Evolutionary conservation across 2,888 invertebrate genomes (phyloP).

Genomic region (Spisula solida): DNA sequence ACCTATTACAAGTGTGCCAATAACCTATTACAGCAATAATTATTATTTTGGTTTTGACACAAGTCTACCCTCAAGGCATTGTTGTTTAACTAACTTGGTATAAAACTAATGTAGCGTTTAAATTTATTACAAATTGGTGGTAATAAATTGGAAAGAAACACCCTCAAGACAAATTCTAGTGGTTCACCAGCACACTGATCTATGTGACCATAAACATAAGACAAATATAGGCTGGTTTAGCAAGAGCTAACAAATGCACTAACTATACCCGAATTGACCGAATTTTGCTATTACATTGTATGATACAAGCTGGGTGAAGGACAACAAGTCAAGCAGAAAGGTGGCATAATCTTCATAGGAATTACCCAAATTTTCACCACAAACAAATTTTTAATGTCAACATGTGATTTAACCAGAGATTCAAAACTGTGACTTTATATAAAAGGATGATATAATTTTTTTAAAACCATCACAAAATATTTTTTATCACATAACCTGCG

Average conservation of each 20-base stretch:
- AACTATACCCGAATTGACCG: not conserved
- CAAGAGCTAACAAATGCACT: not conserved
- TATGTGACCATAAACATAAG: not conserved
- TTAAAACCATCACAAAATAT: too few relatives aligned
- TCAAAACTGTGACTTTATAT: too few relatives aligned
- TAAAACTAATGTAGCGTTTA: constrained; percentile 33
- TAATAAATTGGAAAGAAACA: constrained; percentile 15
- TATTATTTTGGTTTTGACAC: constrained; percentile 36
- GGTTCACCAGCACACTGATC: not conserved
- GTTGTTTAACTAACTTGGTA: constrained; percentile 17
- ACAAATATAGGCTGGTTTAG: not conserved
- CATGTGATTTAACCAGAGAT: not conserved
- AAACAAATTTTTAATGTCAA: not conserved
- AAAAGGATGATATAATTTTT: too few relatives aligned
- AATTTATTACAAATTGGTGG: constrained; percentile 37
- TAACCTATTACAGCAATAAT: constrained; percentile 35
- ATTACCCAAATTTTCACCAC: not conserved
- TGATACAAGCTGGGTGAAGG: not conserved
- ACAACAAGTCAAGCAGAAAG: not conserved
- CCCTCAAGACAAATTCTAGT: constrained; percentile 30
- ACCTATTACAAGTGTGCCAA: constrained; percentile 39
- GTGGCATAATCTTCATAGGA: not conserved
- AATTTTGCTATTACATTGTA: not conserved
- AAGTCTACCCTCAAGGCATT: constrained; percentile 18
- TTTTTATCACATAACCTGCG: too few relatives aligned